Evolutionary conservation across 2,113 vertebrate genomes (phyloP).

Genomic region (Notothenia rossii): DNA sequence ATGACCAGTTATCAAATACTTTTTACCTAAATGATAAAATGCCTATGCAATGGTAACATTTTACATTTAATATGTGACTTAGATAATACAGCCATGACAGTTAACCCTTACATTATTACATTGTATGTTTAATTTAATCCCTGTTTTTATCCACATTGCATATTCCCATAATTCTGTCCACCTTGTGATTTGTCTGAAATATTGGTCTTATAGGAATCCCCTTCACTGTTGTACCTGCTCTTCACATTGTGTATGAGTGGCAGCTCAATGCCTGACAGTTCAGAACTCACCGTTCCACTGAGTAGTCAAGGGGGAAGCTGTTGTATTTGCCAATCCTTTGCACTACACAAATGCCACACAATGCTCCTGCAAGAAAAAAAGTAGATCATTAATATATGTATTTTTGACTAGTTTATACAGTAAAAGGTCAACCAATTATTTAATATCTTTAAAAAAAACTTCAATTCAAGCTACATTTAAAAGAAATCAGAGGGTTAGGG

Average conservation of each 20-base stretch:
- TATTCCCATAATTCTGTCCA: background rate
- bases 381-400: background rate
- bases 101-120: too few relatives aligned
- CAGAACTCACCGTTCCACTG: slow-evolving; percentile 63
- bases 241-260: background rate
- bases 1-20: too few relatives aligned
- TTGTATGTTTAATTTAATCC: too few relatives aligned
- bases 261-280: background rate
- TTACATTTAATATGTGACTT: too few relatives aligned
- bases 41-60: too few relatives aligned
- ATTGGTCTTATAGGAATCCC: background rate
- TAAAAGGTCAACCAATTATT: background rate
- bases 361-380: slow-evolving; percentile 35
- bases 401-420: background rate
- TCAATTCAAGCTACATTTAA: background rate
- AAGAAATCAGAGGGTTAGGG: background rate
- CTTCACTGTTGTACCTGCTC: background rate
- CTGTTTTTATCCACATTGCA: too few relatives aligned
- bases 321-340: slow-evolving; percentile 16
- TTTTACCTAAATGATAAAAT: too few relatives aligned
- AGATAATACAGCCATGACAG: too few relatives aligned
- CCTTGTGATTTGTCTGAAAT: background rate
- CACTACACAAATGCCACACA: slow-evolving; percentile 20
- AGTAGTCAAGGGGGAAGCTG: background rate
- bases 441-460: background rate